Evolutionary conservation across 2,888 invertebrate genomes (phyloP), one percentile per base, ranked within the genome.

Genomic region (Caradrina clavipalpis): DNA sequence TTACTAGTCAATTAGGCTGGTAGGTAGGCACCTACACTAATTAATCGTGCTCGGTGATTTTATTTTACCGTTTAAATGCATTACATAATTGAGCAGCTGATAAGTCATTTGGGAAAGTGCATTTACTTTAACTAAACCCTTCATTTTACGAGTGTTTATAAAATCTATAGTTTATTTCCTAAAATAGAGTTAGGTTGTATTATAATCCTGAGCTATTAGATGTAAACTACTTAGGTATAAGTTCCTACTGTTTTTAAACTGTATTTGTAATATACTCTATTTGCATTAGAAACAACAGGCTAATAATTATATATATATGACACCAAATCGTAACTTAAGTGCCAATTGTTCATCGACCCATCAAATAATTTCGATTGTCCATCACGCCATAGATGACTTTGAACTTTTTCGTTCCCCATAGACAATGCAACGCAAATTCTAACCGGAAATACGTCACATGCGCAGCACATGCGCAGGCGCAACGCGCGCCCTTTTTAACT

Each of bases 381-480:
- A 62, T 35, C 22, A 54, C 19, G 7, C 21, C 31, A 76, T 74
- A 80, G 79, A 86, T 87, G 85, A 86, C 87, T 86, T 83, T 87
- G 81, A 86, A 87, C 87, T 82, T 86, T 82, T 85, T 82, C 81
- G 80, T 88, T 84, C 78, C 80, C 84, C 74, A 71, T 82, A 89
- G 87, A 92, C 92, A 92, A 92, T 90, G 81, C 86, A 84, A 84
- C 87, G 89, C 93, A 94, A 94, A 93, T 92, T 86, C 86, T 87
- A 89, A 93, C 94, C 95, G 95, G 95, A 95, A 95, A 94, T 90
- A 83, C 92, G 89, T 92, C 95, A 95, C 92, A 93, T 95, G 95
- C 86, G 82, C 88, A 73, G 87, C 95, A 95, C 94, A 94, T 95
- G 95, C 92, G 93, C 91, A 61, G 68, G 89, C 91, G 90, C 92